A percentile compares a stretch with the other conserved stretches of the same genome.
phyloP scores from a whole-genome alignment of 2,888 invertebrate genomes.

The Anthophora plumipes region DNA sequence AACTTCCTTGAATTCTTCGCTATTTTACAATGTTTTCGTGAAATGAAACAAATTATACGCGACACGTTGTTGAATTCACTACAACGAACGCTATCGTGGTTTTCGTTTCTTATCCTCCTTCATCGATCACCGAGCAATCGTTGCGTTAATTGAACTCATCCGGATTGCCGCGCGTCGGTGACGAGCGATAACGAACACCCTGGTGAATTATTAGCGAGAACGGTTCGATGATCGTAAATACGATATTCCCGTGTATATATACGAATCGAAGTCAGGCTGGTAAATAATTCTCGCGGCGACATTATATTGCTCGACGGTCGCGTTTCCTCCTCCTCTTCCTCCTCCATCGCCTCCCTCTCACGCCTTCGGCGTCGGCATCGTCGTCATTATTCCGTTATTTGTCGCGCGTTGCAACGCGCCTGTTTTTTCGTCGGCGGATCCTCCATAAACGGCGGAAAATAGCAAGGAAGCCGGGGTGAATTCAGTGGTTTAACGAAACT shows the following conservation, averaged over 20 bases:
- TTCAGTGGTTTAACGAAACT: constrained; percentile 62
- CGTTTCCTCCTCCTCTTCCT: not conserved
- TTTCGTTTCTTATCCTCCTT: too few relatives aligned
- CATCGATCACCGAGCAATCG: too few relatives aligned
- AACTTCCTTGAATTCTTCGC: too few relatives aligned
- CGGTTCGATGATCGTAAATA: constrained; percentile 2
- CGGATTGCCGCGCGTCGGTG: not conserved
- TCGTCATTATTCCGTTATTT: constrained; percentile 48
- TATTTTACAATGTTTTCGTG: too few relatives aligned
- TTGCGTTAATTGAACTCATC: too few relatives aligned
- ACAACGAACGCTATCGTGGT: too few relatives aligned
- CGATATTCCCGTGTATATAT: not conserved
- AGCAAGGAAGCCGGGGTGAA: constrained; percentile 41
- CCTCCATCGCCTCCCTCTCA: too few relatives aligned
- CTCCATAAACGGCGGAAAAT: constrained; percentile 54
- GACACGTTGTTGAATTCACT: too few relatives aligned
- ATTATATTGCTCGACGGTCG: not conserved
- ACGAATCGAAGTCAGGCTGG: not conserved
- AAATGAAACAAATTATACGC: too few relatives aligned
- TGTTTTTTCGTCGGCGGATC: constrained; percentile 1
- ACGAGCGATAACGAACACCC: constrained; percentile 2
- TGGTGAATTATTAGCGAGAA: not conserved
- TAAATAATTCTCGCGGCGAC: constrained; percentile 5
- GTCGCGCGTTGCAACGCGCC: not conserved
- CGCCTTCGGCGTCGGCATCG: too few relatives aligned